These are phyloP conservation scores for Coenonympha glycerion DNA, from an alignment of 2,888 invertebrate species.

Conservation along the genomic window DNA sequence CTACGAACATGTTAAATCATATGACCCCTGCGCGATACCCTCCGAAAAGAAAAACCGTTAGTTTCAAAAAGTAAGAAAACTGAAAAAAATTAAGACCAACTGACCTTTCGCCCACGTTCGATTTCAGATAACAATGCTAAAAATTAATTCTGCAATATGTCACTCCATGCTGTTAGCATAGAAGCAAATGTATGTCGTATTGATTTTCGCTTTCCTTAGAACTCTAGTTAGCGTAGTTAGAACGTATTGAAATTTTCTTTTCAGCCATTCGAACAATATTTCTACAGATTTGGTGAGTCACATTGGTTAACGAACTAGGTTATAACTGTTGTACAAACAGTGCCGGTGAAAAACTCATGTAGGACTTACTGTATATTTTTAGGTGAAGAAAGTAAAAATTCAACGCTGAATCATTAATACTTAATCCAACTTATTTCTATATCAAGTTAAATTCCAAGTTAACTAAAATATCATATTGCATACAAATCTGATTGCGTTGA, in stretches of 20 bases:
- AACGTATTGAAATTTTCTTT: conserved; percentile 21
- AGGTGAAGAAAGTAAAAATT: not conserved
- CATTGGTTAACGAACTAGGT: conserved; percentile 21
- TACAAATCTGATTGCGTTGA: too few species aligned
- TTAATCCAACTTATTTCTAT: too few species aligned
- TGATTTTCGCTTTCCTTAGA: conserved; percentile 17
- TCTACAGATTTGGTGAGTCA: conserved; percentile 24
- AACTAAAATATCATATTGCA: too few species aligned
- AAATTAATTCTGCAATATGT: conserved; percentile 5
- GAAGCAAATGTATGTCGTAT: conserved; percentile 21
- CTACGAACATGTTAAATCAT: too few species aligned
- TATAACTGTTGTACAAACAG: conserved; percentile 24
- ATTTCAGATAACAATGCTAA: too few species aligned
- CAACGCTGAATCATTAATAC: not conserved
- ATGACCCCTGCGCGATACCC: too few species aligned
- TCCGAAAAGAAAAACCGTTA: too few species aligned
- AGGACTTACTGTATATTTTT: not conserved
- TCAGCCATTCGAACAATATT: conserved; percentile 19
- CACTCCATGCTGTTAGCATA: conserved; percentile 6
- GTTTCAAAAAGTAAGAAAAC: too few species aligned
- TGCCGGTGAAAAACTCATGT: not conserved
- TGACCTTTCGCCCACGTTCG: too few species aligned
- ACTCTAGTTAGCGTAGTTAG: conserved; percentile 25
- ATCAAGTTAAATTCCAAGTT: too few species aligned
- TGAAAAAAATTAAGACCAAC: too few species aligned